Conservation (phyloP, 2,888 invertebrate species). For the Aporophyla nigra region DNA sequence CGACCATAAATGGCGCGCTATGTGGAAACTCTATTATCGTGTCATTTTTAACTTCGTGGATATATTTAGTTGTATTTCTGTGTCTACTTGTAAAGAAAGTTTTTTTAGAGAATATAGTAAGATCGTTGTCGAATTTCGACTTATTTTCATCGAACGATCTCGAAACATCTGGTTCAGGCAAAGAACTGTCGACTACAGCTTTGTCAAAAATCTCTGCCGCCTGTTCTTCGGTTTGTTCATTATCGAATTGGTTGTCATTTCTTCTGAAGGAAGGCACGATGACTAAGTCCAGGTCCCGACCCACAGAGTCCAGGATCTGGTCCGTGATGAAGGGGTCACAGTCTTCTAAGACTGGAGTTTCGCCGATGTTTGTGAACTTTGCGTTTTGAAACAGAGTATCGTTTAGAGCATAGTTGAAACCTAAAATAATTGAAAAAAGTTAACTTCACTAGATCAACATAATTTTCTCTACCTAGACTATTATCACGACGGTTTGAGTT, state of each 20-base stretch:
- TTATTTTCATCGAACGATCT: constrained; percentile 35
- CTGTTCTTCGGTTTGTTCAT: constrained; percentile 13
- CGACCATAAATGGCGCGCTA: constrained; percentile 71
- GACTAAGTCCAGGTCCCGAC: constrained; percentile 42
- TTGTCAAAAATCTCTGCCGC: constrained; percentile 33
- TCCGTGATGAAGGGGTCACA: constrained; percentile 48
- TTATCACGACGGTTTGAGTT: not conserved
- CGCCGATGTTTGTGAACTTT: constrained; percentile 28
- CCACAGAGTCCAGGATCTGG: constrained; percentile 54
- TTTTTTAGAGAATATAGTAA: constrained; percentile 16
- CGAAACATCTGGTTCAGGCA: constrained; percentile 33
- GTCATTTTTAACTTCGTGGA: constrained; percentile 8
- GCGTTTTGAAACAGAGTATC: constrained; percentile 45
- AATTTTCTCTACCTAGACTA: not conserved
- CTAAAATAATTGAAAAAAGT: constrained; percentile 30
- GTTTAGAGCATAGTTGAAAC: constrained; percentile 58
- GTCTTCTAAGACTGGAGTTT: constrained; percentile 24
- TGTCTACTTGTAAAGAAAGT: not conserved
- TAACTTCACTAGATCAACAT: not conserved
- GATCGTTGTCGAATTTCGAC: constrained; percentile 44
- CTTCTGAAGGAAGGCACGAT: constrained; percentile 37
- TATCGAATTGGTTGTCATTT: not conserved
- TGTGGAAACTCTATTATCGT: constrained; percentile 48
- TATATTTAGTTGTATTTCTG: not conserved
- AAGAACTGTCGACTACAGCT: constrained; percentile 29